A percentile compares a stretch with the other conserved stretches of the same genome.
These are phyloP conservation scores for Synergus gifuensis DNA, from an alignment of 2,888 invertebrate genomes.

Conservation along the genomic window DNA sequence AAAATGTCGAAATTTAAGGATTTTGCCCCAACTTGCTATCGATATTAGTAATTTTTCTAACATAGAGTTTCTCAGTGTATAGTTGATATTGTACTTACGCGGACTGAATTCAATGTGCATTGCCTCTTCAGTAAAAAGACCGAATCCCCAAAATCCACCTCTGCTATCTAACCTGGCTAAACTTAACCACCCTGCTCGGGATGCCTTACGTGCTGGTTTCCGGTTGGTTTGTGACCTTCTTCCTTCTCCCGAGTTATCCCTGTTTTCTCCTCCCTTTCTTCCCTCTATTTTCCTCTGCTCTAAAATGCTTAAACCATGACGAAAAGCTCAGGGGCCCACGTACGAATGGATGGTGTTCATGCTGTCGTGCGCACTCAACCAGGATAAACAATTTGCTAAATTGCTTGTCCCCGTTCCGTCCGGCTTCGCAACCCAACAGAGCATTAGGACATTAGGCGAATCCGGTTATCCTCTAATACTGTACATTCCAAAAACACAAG, in stretches of 20 bases:
- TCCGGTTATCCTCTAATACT: conserved; percentile 22
- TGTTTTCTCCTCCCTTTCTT: conserved; percentile 21
- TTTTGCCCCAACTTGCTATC: too few species aligned
- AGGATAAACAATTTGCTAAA: conserved; percentile 57
- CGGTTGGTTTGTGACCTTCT: conserved; percentile 44
- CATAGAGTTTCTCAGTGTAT: too few species aligned
- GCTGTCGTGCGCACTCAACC: conserved; percentile 41
- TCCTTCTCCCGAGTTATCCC: conserved; percentile 42
- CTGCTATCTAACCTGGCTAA: conserved; percentile 41
- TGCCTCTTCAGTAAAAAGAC: conserved; percentile 43
- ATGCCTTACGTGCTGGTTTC: conserved; percentile 54
- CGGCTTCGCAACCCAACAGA: conserved; percentile 41
- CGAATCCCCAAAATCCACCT: conserved; percentile 48
- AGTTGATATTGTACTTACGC: not conserved
- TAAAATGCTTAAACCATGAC: conserved; percentile 36
- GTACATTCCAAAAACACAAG: conserved; percentile 8
- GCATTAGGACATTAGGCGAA: conserved; percentile 35
- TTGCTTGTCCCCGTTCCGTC: conserved; percentile 48
- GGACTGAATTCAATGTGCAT: not conserved
- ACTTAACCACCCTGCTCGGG: conserved; percentile 21
- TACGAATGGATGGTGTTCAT: conserved; percentile 47
- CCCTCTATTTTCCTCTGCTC: conserved; percentile 17
- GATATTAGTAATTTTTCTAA: too few species aligned
- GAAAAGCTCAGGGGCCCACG: conserved; percentile 45
- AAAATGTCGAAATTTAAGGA: too few species aligned